phyloP scores from a whole-genome alignment of 2,113 vertebrate genomes.

The Forbesichthys agassizii region DNA sequence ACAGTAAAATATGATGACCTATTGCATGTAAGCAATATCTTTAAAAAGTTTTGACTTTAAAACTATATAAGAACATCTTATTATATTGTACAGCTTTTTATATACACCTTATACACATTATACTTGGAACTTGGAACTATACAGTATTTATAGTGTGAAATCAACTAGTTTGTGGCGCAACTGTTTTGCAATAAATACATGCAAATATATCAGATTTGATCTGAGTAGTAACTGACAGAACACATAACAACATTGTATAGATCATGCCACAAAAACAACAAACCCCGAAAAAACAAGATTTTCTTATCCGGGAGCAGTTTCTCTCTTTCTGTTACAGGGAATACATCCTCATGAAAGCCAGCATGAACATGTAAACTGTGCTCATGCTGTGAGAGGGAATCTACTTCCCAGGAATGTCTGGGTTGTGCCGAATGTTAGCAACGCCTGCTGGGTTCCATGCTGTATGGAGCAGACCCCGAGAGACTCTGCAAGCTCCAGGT shows the following conservation, averaged over 20 bases:
- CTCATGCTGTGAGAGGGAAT: slow-evolving; percentile 41
- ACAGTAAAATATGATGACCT: slow-evolving; percentile 20
- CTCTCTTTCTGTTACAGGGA: slow-evolving; percentile 40
- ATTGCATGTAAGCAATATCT: slow-evolving; percentile 8
- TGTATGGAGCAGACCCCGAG: slow-evolving; percentile 40
- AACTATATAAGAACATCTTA: slow-evolving; percentile 18
- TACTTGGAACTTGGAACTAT: too few species aligned
- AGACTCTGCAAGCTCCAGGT: slow-evolving; percentile 42
- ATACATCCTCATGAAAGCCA: slow-evolving; percentile 39
- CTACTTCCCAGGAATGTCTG: slow-evolving; percentile 47
- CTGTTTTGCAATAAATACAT: too few species aligned
- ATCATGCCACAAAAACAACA: slow-evolving; percentile 25
- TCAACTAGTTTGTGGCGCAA: too few species aligned
- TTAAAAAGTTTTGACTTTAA: slow-evolving; percentile 26
- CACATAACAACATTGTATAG: not conserved
- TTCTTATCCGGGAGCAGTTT: slow-evolving; percentile 43
- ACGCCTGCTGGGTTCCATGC: slow-evolving; percentile 46
- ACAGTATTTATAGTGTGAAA: too few species aligned
- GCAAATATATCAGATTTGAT: too few species aligned
- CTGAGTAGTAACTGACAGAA: too few species aligned
- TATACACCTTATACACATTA: too few species aligned
- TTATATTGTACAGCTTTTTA: too few species aligned
- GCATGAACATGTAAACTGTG: slow-evolving; percentile 28
- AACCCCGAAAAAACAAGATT: slow-evolving; percentile 22
- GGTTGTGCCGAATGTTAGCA: slow-evolving; percentile 39